phyloP scores from a whole-genome alignment of 2,113 vertebrate species.

The Alethe diademata region DNA sequence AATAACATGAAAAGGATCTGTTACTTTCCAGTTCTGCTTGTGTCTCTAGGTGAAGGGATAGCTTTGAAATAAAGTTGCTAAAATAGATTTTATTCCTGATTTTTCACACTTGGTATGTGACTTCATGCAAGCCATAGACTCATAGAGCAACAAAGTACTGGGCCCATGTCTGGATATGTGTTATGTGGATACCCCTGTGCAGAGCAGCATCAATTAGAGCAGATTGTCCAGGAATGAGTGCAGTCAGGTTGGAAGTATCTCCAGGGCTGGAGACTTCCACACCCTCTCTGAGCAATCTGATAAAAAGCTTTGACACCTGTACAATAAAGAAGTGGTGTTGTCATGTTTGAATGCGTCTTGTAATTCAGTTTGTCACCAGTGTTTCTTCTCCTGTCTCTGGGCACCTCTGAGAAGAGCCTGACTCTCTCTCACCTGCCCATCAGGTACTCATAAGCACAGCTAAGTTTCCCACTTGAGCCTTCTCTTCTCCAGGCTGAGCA shows the following conservation, averaged over 20 bases:
- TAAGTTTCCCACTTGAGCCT: not conserved
- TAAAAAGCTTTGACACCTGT: not conserved
- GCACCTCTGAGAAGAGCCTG: not conserved
- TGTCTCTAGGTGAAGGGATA: not conserved
- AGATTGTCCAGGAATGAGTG: not conserved
- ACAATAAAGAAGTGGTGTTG: not conserved
- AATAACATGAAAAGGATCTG: not conserved
- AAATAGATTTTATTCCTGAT: not conserved
- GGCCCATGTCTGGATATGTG: not conserved
- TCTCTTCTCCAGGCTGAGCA: not conserved
- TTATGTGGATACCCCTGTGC: not conserved
- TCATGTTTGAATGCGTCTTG: not conserved
- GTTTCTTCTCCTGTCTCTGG: not conserved
- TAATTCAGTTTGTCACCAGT: not conserved
- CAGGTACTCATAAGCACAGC: not conserved
- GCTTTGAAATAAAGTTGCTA: not conserved
- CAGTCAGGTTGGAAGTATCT: not conserved
- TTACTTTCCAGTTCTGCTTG: not conserved
- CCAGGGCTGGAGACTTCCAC: not conserved
- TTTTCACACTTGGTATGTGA: not conserved
- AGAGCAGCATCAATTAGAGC: not conserved
- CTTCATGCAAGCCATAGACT: not conserved
- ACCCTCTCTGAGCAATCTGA: not conserved
- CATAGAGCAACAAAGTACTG: not conserved
- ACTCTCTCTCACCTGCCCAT: not conserved